Evolutionary conservation across 2,797 vertebrate genomes (phyloP), one percentile per base, ranked within the genome.

Genomic region (Gymnoscopelus braueri): DNA sequence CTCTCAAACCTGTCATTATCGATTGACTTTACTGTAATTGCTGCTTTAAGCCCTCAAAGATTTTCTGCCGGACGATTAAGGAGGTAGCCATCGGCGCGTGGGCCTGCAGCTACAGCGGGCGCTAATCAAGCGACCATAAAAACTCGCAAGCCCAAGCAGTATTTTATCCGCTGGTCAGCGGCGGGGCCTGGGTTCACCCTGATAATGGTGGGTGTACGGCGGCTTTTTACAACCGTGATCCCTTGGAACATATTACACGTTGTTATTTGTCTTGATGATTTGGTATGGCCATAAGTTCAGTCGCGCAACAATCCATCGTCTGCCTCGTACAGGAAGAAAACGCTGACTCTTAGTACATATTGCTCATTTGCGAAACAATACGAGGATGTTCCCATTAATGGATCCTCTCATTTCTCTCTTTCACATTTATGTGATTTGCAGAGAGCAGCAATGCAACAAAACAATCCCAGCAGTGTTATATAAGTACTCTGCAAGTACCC

Each of bases 21-120:
- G 87, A 94, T 90, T 87, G 92, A 90, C 91, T 90, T 87, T 88
- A 86, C 90, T 89, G 85, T 93, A 93, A 94, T 93, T 93, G 90
- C 86, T 84, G 84, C 87, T 91, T 92, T 84, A 86, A 89, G 85
- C 81, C 48, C 69, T 75, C 71, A 94, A 91, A 89, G 92, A 93
- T 92, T 93, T 93, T 90, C 88, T 91, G 89, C 82, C 64, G 9
- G 53, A 69, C 87, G 87, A 89, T 93, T 93, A 92, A 84, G 66
- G 82, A 88, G 84, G 85, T 80, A 76, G 68, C 69, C 65, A 14
- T 24, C 12, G 53, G 68, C 65, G 75, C 56, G n/a, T 29, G 78
- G 50, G 65, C 63, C 65, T 58, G 75, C 80, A 50, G 70, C 24
- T 53, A 7, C 7, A 83, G 74, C 81, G 66, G 63, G 13, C 66